Base-by-base conservation (phyloP, 2,113 vertebrate genomes). In the Urocynchramus pylzowi region DNA sequence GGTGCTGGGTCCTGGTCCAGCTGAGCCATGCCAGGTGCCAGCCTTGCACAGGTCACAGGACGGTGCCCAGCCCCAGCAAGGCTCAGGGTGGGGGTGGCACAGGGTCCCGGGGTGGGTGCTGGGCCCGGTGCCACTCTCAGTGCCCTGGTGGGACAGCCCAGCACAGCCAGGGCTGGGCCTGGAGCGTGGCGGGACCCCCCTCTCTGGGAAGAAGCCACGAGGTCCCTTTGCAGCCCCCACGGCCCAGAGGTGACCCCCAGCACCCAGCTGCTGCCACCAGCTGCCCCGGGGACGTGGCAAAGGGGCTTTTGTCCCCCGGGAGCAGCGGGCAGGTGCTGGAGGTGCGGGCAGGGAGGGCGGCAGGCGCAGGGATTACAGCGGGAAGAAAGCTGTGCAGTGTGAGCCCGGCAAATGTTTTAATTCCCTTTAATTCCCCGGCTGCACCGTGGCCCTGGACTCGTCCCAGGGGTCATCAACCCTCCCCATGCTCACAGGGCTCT, bases 391-490 rank as follows among this genome's bases (percentile, higher is more conserved):
- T 0, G 2, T 0, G 61, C 87, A 87, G 69, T 79, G 87, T 71
- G 56, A 53, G 52, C 30, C 56, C 21, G 10, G 49, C 96, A 96
- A 89, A 70, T 97, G 96, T 78, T 96, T 94, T 96, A 94, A 96
- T 95, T 89, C 95, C 94, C 44, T n/a, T 31, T 41, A 88, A 88
- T 78, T 79, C 84, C 83, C 21, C 3, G 2, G 4, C 82, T 53
- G 92, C 39, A 10, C 16, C 23, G 5, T 0, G 41, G 42, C 54
- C 64, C 87, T 11, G 53, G 47, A 11, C 70, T 6, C 12, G 22
- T 5, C 73, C 85, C 68, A 1, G 19, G 19, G 91, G n/a, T 45
- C 83, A 31, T 1, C 17, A 2, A 7, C 41, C 67, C 22, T 15
- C 14, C 3, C 49, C 41, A 2, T 0, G 17, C 28, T 1, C 45